Conservation (phyloP, 1,140 invertebrate genomes). For the Lithobius niger region DNA sequence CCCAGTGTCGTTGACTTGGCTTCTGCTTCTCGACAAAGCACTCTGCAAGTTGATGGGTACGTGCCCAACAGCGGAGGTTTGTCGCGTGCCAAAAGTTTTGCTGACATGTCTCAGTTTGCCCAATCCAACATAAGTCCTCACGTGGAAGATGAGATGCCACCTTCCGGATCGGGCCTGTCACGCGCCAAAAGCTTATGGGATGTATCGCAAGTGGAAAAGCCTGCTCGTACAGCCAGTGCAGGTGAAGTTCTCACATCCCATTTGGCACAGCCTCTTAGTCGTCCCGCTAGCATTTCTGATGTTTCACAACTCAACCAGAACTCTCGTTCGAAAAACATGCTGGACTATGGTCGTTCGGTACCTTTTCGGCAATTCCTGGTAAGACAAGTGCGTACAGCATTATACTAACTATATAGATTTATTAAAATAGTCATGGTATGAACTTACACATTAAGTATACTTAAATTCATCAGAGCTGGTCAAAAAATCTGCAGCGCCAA, state of each 20-base stretch:
- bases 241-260: neutral
- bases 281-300: constrained; percentile 9
- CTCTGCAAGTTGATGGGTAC: neutral
- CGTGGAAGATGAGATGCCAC: neutral
- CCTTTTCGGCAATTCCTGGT: constrained; percentile 12
- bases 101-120: constrained; percentile 7
- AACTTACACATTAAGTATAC: too few relatives aligned
- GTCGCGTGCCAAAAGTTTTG: constrained; percentile 6
- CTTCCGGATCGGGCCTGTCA: neutral
- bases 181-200: constrained; percentile 10
- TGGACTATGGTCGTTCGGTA: neutral
- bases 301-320: constrained; percentile 1
- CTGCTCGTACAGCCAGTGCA: neutral
- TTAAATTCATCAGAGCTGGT: too few relatives aligned
- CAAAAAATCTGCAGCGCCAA: too few relatives aligned
- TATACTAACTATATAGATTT: neutral
- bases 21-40: neutral
- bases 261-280: neutral
- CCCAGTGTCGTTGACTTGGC: neutral
- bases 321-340: neutral
- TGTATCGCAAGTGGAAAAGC: constrained; percentile 1
- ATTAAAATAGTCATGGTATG: neutral
- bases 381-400: constrained; percentile 1
- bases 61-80: neutral
- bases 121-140: neutral